Conservation (phyloP, 1,140 invertebrate species). For the Anastrepha ludens region DNA sequence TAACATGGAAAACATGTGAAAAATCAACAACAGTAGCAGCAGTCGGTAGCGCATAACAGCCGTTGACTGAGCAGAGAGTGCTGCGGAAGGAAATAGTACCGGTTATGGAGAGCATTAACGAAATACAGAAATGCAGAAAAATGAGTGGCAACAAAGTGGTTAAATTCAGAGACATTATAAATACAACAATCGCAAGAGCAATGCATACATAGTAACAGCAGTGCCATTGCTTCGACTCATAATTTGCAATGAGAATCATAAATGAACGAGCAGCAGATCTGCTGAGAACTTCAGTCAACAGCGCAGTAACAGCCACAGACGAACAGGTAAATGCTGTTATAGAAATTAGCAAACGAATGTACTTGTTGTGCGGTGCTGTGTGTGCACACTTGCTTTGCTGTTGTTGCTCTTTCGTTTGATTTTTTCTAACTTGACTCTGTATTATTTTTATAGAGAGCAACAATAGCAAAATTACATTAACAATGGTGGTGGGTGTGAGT, state of each 20-base stretch:
- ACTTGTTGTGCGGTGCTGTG: not conserved
- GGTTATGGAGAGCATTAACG: not conserved
- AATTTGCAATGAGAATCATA: slow-evolving; percentile 59
- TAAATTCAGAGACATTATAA: not conserved
- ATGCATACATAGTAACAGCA: not conserved
- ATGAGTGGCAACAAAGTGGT: not conserved
- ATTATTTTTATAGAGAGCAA: slow-evolving; percentile 21
- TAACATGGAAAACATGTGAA: not conserved
- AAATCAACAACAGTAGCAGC: slow-evolving; percentile 22
- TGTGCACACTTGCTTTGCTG: not conserved
- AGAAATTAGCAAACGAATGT: not conserved
- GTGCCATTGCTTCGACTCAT: slow-evolving; percentile 61
- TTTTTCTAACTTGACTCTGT: not conserved
- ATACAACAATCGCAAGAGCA: not conserved
- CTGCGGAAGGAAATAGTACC: slow-evolving; percentile 65
- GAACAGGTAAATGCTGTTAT: slow-evolving; percentile 46
- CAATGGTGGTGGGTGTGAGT: slow-evolving; percentile 58
- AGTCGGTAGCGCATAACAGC: not conserved
- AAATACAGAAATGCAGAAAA: not conserved
- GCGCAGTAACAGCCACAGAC: not conserved
- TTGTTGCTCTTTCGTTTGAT: not conserved
- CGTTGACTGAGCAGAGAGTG: slow-evolving; percentile 53
- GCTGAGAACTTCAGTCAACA: not conserved
- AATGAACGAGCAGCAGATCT: not conserved
- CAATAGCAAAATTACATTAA: slow-evolving; percentile 44